phyloP scores from a whole-genome alignment of 2,797 vertebrate species.

The Tapera naevia region DNA sequence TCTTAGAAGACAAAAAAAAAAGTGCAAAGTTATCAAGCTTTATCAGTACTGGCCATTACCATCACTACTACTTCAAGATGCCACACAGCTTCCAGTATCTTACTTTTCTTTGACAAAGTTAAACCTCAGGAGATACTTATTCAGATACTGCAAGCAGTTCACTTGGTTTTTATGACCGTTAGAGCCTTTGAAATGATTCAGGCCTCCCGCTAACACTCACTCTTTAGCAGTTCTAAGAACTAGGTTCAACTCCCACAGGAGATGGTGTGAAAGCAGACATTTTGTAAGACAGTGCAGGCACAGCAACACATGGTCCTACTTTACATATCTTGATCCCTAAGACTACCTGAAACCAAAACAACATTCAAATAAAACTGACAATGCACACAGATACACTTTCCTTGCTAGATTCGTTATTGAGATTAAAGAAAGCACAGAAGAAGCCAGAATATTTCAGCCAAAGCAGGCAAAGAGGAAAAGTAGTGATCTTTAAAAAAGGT shows the following conservation, averaged over 20 bases:
- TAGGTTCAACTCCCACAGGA: neutral
- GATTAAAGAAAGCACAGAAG: neutral
- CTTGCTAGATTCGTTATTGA: neutral
- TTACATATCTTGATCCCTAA: neutral
- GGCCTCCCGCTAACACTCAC: neutral
- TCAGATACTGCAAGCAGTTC: neutral
- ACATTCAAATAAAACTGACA: neutral
- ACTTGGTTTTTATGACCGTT: neutral
- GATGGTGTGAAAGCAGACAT: neutral
- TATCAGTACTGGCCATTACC: neutral
- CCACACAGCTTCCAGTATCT: neutral
- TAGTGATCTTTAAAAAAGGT: neutral
- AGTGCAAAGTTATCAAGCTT: rapidly evolving
- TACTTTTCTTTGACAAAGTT: neutral
- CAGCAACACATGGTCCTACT: neutral
- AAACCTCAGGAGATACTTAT: neutral
- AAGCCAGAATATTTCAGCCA: neutral
- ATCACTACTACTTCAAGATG: neutral
- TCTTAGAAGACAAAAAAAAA: neutral
- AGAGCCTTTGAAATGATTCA: neutral
- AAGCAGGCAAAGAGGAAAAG: neutral
- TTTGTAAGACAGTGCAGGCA: neutral
- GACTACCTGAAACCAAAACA: neutral
- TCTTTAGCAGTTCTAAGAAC: neutral
- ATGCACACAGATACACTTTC: neutral